Evolutionary conservation across 1,140 invertebrate species (phyloP).

Genomic region (Heliconius congener): DNA sequence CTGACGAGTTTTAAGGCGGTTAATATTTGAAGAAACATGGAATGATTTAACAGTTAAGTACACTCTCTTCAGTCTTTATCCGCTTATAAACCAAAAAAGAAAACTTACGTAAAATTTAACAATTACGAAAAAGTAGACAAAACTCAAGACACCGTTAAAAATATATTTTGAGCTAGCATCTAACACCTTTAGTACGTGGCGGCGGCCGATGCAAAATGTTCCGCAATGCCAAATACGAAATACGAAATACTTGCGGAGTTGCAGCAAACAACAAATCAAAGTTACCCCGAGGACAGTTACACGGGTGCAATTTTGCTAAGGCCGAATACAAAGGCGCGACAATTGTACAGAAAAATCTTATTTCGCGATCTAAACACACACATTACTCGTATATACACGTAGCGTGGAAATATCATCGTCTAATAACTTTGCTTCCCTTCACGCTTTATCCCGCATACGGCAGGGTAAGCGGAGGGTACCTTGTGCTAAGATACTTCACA

Average conservation of each 20-base stretch:
- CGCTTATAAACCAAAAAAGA: too few relatives aligned
- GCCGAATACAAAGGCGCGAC: neutral
- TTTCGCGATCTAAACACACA: neutral
- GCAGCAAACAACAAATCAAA: conserved; percentile 13
- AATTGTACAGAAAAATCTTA: neutral
- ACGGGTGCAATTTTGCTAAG: conserved; percentile 6
- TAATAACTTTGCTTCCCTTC: too few relatives aligned
- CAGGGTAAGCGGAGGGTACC: too few relatives aligned
- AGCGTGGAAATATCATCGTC: too few relatives aligned
- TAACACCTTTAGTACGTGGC: neutral
- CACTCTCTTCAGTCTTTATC: too few relatives aligned
- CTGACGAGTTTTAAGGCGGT: too few relatives aligned
- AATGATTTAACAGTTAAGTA: too few relatives aligned
- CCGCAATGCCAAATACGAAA: neutral
- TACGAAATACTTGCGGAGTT: neutral
- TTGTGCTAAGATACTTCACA: too few relatives aligned
- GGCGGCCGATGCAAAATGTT: neutral
- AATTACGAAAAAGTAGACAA: neutral
- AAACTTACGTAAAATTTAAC: neutral
- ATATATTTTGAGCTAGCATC: neutral
- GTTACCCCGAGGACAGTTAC: conserved; percentile 1
- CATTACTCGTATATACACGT: neutral
- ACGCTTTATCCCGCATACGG: too few relatives aligned
- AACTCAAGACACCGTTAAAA: neutral
- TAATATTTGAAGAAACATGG: too few relatives aligned